Conservation (phyloP, 2,113 vertebrate genomes). For the Pseudois nayaur region DNA sequence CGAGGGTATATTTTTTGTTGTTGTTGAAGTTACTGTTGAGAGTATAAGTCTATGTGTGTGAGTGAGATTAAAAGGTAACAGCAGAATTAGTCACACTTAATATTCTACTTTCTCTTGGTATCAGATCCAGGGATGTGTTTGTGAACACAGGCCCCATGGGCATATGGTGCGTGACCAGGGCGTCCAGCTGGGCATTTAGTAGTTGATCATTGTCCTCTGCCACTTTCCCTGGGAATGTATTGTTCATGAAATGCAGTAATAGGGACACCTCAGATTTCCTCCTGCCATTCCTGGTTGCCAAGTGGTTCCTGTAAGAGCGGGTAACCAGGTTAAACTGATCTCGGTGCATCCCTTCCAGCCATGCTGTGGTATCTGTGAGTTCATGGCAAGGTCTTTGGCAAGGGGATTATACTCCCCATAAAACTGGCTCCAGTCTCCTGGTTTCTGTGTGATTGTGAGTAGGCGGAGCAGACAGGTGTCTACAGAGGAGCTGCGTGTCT, state of each 20-base stretch:
- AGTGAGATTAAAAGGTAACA: constrained; percentile 33
- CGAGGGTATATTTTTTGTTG: constrained; percentile 17
- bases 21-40: constrained; percentile 13
- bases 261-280: not conserved
- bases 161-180: not conserved
- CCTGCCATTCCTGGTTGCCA: constrained; percentile 35
- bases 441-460: constrained; percentile 63
- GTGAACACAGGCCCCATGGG: not conserved
- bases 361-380: constrained; percentile 46
- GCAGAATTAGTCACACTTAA: not conserved
- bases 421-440: constrained; percentile 61
- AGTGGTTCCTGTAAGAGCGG: constrained; percentile 42
- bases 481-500: constrained; percentile 39
- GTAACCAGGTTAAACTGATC: constrained; percentile 52
- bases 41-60: not conserved
- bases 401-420: not conserved
- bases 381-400: constrained; percentile 73
- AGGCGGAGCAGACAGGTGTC: constrained; percentile 57
- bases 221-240: not conserved
- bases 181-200: not conserved
- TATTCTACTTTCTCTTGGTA: constrained; percentile 2
- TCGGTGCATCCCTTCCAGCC: constrained; percentile 48
- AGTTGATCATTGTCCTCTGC: not conserved
- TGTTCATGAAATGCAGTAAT: not conserved
- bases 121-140: not conserved